These are phyloP conservation scores for Gonatopus flavifemur DNA, from an alignment of 1,140 invertebrate genomes.

Conservation along the genomic window DNA sequence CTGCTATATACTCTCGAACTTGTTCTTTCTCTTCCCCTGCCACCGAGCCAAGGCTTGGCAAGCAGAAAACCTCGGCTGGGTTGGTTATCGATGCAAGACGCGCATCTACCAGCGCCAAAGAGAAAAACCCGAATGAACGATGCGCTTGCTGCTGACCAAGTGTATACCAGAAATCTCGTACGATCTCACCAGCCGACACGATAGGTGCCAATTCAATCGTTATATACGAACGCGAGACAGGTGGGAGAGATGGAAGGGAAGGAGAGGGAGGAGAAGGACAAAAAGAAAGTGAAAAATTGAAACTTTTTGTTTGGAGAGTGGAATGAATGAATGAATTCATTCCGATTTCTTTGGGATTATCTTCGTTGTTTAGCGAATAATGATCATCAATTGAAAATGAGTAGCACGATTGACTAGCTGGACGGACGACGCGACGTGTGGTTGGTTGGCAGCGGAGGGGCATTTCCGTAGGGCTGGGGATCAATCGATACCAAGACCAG, in stretches of 20 bases:
- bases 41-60: constrained; percentile 8
- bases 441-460: background rate
- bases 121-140: constrained; percentile 24
- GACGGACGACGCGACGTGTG: background rate
- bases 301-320: too few species aligned
- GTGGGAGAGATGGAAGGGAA: background rate
- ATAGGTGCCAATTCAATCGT: constrained; percentile 5
- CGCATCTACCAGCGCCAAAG: constrained; percentile 18
- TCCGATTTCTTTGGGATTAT: background rate
- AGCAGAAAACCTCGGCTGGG: too few species aligned
- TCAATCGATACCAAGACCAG: constrained; percentile 20
- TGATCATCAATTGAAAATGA: background rate
- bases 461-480: background rate
- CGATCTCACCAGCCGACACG: constrained; percentile 19
- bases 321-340: too few species aligned
- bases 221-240: background rate
- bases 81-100: constrained; percentile 30
- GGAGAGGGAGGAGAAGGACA: background rate
- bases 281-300: constrained; percentile 9
- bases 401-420: background rate
- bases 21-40: too few species aligned
- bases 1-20: too few species aligned
- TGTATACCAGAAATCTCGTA: constrained; percentile 25
- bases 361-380: constrained; percentile 3
- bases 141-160: constrained; percentile 10